These are phyloP conservation scores for Notolepis coatsorum DNA, from an alignment of 2,797 vertebrate species.

Conservation along the genomic window DNA sequence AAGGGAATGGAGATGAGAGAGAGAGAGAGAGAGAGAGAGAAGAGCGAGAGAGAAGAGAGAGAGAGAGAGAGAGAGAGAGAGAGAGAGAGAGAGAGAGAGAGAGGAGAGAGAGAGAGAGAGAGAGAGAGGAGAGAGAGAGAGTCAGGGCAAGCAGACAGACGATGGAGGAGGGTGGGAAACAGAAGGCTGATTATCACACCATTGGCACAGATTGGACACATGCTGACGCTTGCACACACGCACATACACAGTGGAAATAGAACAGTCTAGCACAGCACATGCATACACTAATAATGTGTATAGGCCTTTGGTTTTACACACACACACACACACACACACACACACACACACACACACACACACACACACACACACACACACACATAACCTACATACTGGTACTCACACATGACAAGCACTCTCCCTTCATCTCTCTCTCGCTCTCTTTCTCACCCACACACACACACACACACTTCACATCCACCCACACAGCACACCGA, in stretches of 20 bases:
- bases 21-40: not conserved
- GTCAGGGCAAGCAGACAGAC: not conserved
- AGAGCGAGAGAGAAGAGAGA: not conserved
- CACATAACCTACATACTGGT: too few relatives aligned
- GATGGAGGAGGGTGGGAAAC: conserved; percentile 21
- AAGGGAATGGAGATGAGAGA: conserved; percentile 23
- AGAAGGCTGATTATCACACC: conserved; percentile 48
- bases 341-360: conserved; percentile 3
- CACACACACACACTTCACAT: conserved; percentile 7
- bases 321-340: conserved; percentile 2
- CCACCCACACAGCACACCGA: conserved; percentile 34
- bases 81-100: not conserved
- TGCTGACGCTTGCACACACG: not conserved
- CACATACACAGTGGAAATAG: conserved; percentile 17
- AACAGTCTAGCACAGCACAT: conserved; percentile 51
- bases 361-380: not conserved
- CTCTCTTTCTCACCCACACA: conserved; percentile 6
- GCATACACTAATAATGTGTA: conserved; percentile 17
- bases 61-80: not conserved
- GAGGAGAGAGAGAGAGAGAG: conserved; percentile 5
- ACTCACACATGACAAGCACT: not conserved
- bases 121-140: conserved; percentile 10
- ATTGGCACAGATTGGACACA: conserved; percentile 35
- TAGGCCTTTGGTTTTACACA: conserved; percentile 6
- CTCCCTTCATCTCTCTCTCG: not conserved